Evolutionary conservation across 2,113 vertebrate species (phyloP).

Genomic region (Elanoides forficatus): DNA sequence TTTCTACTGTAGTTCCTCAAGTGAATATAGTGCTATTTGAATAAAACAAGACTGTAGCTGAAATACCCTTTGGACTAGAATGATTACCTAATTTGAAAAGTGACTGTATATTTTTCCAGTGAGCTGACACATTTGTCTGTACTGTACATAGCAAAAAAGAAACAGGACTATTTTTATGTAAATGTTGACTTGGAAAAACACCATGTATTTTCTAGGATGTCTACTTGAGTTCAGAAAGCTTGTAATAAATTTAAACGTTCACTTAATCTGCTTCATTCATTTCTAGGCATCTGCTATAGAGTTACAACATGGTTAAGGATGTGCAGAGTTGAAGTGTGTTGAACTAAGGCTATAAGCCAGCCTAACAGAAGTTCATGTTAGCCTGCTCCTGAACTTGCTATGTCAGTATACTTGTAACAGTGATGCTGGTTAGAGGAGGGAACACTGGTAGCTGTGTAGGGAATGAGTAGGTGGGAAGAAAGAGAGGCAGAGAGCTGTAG

Average conservation of each 20-base stretch:
- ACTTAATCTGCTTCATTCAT: background rate
- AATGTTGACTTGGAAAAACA: background rate
- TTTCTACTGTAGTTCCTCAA: background rate
- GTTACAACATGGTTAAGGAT: background rate
- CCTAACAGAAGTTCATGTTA: background rate
- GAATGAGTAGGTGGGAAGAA: background rate
- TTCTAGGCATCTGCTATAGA: background rate
- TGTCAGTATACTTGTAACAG: background rate
- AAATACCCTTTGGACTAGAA: constrained; percentile 25
- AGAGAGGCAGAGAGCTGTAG: background rate
- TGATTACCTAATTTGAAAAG: constrained; percentile 12
- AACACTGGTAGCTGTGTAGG: background rate
- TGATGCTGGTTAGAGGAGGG: background rate
- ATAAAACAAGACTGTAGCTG: background rate
- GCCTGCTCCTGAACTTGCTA: background rate
- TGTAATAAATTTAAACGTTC: background rate
- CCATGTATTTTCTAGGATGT: background rate
- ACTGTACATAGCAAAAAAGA: background rate
- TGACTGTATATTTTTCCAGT: background rate
- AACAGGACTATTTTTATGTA: background rate
- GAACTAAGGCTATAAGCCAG: background rate
- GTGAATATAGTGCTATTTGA: background rate
- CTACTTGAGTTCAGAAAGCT: background rate
- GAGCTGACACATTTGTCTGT: background rate
- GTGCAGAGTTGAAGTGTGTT: background rate